A percentile compares a stretch with the other conserved stretches of the same genome.
These are phyloP conservation scores for Paracyclopina nana DNA, from an alignment of 1,140 invertebrate species.

Conservation along the genomic window DNA sequence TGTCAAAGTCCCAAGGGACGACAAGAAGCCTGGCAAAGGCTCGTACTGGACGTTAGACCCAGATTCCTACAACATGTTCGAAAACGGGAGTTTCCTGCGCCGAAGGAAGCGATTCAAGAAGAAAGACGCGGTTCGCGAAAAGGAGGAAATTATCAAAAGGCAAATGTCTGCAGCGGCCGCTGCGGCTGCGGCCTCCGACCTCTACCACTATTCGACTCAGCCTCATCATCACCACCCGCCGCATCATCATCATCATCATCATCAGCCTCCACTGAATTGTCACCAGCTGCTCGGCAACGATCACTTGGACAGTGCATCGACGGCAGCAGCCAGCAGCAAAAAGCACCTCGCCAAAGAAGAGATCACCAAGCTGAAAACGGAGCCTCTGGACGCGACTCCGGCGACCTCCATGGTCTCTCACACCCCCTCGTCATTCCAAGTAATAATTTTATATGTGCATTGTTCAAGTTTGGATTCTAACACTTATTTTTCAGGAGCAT, in stretches of 20 bases:
- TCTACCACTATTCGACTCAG: no score
- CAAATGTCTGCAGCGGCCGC: background rate
- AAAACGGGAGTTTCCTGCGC: slow-evolving; percentile 85
- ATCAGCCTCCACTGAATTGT: no score
- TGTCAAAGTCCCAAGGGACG: slow-evolving; percentile 73
- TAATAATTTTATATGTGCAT: no score
- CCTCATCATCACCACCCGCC: background rate
- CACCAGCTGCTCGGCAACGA: no score
- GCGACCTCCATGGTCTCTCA: background rate
- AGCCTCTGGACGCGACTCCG: background rate
- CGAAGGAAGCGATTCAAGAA: slow-evolving; percentile 82
- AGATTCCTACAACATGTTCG: slow-evolving; percentile 94
- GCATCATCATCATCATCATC: background rate
- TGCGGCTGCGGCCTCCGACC: no score
- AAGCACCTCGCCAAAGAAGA: background rate
- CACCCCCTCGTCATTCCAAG: background rate
- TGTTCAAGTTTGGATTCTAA: no score
- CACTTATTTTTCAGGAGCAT: no score
- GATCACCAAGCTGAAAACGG: background rate
- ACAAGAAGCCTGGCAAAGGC: slow-evolving; percentile 88
- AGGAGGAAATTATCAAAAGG: background rate
- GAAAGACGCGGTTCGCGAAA: slow-evolving; percentile 40
- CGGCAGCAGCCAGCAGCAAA: background rate
- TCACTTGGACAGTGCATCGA: no score
- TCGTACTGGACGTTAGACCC: slow-evolving; percentile 95